Percentiles rank a stretch among this genome's conserved stretches.
Evolutionary conservation across 2,888 invertebrate genomes (phyloP).

Genomic region (Zaprionus obscuricornis): DNA sequence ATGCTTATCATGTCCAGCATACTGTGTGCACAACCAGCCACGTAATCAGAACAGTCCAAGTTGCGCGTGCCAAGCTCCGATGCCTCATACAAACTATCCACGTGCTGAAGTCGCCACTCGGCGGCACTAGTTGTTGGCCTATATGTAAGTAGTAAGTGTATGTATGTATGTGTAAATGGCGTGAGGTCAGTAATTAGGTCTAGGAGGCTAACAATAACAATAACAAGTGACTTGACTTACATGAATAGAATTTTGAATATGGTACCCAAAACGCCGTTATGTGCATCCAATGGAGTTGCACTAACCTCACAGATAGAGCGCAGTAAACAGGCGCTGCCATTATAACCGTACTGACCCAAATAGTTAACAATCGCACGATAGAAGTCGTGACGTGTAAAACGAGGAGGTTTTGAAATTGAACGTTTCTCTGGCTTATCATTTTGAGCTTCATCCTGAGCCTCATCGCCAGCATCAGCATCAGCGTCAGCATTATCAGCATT

Average conservation of each 20-base stretch:
- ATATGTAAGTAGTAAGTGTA: no score
- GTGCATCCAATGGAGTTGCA: constrained; percentile 71
- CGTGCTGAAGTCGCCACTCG: constrained; percentile 59
- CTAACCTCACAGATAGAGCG: constrained; percentile 88
- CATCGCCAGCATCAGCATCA: constrained; percentile 10
- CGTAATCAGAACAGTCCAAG: constrained; percentile 67
- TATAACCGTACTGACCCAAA: constrained; percentile 76
- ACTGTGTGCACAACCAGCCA: constrained; percentile 70
- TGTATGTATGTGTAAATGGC: constrained; percentile 21
- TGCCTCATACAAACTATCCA: constrained; percentile 64
- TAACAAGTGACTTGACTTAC: constrained; percentile 85
- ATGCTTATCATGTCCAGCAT: constrained; percentile 78
- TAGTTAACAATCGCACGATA: constrained; percentile 76
- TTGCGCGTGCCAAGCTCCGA: constrained; percentile 53
- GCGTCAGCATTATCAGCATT: background rate
- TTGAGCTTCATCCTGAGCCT: background rate
- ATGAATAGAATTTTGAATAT: constrained; percentile 88
- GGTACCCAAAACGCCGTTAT: constrained; percentile 88
- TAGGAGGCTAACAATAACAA: background rate
- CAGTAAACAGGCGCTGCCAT: constrained; percentile 86
- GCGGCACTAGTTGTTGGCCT: constrained; percentile 78
- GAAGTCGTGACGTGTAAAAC: constrained; percentile 73
- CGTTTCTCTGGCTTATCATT: constrained; percentile 39
- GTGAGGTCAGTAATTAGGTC: constrained; percentile 46
- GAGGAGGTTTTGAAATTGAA: constrained; percentile 38